These are phyloP conservation scores for Suricata suricatta DNA, from an alignment of 2,113 vertebrate genomes.

Conservation along the genomic window DNA sequence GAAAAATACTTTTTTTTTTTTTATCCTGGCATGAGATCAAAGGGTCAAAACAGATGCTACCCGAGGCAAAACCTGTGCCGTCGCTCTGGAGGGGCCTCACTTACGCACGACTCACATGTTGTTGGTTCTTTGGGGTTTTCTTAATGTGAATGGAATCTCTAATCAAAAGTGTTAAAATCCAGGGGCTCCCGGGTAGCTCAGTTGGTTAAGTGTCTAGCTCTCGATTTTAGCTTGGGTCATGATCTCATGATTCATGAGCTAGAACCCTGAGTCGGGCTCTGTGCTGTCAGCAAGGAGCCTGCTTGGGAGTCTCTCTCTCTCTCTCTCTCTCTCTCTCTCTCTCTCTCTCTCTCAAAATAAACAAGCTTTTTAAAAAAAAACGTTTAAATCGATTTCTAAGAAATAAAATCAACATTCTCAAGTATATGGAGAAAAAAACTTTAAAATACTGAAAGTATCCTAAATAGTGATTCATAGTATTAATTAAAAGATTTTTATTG, in stretches of 20 bases:
- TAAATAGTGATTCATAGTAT: not conserved
- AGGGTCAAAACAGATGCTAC: not conserved
- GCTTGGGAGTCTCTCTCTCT: no score
- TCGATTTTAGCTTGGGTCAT: no score
- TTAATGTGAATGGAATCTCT: not conserved
- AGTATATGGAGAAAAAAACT: not conserved
- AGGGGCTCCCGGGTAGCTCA: no score
- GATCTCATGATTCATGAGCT: no score
- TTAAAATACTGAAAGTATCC: not conserved
- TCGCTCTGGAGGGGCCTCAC: not conserved
- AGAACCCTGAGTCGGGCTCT: no score
- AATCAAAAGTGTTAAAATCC: not conserved
- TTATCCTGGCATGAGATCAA: not conserved
- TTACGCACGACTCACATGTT: fast-evolving
- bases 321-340: no score
- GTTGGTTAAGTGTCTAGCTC: no score
- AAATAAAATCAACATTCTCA: not conserved
- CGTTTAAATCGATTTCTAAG: not conserved
- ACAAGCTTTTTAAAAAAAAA: no score
- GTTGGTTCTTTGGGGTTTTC: not conserved
- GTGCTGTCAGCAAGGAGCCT: no score
- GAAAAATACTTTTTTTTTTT: not conserved
- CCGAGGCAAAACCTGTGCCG: fast-evolving
- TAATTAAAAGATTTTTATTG: not conserved
- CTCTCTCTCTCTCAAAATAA: no score